A percentile compares a stretch with the other conserved stretches of the same genome.
Evolutionary conservation across 2,113 vertebrate genomes (phyloP).

Genomic region (Athene noctua): DNA sequence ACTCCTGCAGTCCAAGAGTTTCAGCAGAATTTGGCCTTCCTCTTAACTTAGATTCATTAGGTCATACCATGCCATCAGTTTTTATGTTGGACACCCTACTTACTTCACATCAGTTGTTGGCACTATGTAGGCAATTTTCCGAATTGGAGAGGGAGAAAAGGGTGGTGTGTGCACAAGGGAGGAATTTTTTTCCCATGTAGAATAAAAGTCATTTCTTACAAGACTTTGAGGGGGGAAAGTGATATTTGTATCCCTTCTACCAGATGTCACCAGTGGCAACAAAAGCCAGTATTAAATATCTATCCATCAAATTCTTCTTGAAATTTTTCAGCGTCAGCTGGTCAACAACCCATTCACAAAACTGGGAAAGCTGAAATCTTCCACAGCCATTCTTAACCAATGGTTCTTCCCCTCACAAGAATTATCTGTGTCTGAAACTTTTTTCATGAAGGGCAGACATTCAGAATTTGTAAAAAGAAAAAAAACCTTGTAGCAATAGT

Average conservation of each 20-base stretch:
- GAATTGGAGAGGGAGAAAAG: background rate
- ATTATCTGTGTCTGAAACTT: background rate
- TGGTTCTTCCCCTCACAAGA: background rate
- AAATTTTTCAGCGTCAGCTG: slow-evolving; percentile 44
- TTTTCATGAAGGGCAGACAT: background rate
- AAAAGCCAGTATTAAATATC: slow-evolving; percentile 43
- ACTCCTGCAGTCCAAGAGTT: slow-evolving; percentile 60
- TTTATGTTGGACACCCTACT: background rate
- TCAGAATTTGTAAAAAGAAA: background rate
- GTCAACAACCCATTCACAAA: slow-evolving; percentile 30
- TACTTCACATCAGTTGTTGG: slow-evolving; percentile 51
- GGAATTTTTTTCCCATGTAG: background rate
- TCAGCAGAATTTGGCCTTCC: slow-evolving; percentile 61
- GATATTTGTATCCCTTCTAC: slow-evolving; percentile 21
- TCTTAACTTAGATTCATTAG: slow-evolving; percentile 64
- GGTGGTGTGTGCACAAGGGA: background rate
- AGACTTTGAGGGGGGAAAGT: background rate
- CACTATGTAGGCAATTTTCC: slow-evolving; percentile 55
- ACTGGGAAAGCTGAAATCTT: background rate
- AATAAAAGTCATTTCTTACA: background rate
- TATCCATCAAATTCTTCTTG: slow-evolving; percentile 31
- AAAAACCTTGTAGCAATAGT: background rate
- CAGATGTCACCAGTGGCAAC: slow-evolving; percentile 43
- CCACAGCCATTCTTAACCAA: background rate
- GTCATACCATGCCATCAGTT: slow-evolving; percentile 36